These are phyloP conservation scores for Mellivora capensis DNA, from an alignment of 2,113 vertebrate genomes.

Conservation along the genomic window DNA sequence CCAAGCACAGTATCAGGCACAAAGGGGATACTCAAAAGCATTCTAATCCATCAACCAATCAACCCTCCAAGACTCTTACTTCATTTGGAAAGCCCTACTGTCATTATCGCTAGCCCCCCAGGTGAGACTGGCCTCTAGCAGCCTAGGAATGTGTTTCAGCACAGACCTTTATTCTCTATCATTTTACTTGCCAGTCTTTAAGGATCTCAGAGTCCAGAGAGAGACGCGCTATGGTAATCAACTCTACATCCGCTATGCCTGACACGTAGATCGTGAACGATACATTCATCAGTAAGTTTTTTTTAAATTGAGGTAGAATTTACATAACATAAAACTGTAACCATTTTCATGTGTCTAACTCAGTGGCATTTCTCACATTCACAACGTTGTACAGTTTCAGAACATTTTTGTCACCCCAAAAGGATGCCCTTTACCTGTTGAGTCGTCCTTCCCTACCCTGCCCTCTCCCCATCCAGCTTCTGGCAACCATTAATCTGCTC, in stretches of 20 bases:
- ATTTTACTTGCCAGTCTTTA: background rate
- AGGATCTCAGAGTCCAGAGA: conserved; percentile 9
- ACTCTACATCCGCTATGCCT: background rate
- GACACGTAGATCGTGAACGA: background rate
- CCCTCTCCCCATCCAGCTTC: background rate
- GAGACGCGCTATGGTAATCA: background rate
- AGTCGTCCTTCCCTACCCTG: background rate
- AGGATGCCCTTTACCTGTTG: background rate
- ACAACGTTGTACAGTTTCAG: background rate
- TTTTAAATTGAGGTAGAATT: background rate
- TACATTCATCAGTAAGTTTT: background rate
- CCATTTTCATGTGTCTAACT: background rate
- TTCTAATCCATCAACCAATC: background rate
- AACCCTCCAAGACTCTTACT: background rate
- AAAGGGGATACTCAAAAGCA: background rate
- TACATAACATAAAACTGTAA: background rate
- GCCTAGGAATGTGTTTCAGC: background rate
- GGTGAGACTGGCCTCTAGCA: background rate
- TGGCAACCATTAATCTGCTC: background rate
- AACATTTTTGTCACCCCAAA: background rate
- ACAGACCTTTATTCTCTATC: background rate
- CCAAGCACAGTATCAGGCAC: background rate
- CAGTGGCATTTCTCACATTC: background rate
- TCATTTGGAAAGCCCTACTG: background rate
- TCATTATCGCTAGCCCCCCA: background rate